Conservation (phyloP, 2,113 vertebrate genomes). For the Solea senegalensis region DNA sequence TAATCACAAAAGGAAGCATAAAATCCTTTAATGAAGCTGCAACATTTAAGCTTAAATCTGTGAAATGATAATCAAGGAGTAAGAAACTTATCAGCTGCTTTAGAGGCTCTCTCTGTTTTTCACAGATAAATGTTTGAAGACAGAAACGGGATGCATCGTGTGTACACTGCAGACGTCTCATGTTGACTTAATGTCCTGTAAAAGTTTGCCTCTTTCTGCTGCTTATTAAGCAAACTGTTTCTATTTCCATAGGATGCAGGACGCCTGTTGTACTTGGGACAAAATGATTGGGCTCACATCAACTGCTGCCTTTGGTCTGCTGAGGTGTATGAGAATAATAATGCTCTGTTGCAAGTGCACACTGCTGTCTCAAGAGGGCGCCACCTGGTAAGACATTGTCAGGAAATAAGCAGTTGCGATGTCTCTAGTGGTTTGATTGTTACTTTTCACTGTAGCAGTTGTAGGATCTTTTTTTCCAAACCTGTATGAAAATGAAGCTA, state of each 20-base stretch:
- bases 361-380: conserved; percentile 89
- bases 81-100: no score
- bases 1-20: no score
- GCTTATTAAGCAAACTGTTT: neutral
- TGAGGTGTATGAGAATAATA: conserved; percentile 89
- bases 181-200: neutral
- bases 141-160: no score
- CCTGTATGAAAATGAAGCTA: neutral
- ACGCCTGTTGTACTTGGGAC: conserved; percentile 89
- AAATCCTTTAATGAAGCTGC: no score
- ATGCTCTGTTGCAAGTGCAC: conserved; percentile 89
- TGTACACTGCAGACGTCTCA: no score
- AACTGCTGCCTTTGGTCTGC: conserved; percentile 95
- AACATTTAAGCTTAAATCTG: no score
- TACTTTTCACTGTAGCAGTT: neutral
- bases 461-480: no score
- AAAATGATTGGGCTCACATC: conserved; percentile 93
- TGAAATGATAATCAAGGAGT: no score
- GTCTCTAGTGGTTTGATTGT: neutral
- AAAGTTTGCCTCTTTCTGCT: neutral
- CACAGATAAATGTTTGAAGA: no score
- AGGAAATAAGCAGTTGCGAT: neutral
- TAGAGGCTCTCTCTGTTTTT: no score
- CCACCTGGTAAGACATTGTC: conserved; percentile 80
- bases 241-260: conserved; percentile 83